These are phyloP conservation scores for Drosophila parthenogenetica DNA, from an alignment of 2,888 invertebrate genomes.

Conservation along the genomic window DNA sequence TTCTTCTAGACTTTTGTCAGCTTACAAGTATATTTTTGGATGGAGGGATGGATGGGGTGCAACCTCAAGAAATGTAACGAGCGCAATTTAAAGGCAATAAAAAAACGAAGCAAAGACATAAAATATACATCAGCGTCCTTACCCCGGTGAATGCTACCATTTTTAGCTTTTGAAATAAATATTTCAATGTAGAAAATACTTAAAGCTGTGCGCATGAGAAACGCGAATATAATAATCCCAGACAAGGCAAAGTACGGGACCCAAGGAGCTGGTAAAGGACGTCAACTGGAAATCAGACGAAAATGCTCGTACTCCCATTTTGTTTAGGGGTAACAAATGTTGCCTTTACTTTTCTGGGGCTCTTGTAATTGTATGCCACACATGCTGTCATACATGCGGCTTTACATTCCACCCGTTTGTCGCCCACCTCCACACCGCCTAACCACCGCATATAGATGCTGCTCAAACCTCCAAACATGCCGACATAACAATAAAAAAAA, in stretches of 20 bases:
- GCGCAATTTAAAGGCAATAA: slow-evolving; percentile 76
- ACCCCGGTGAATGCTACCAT: slow-evolving; percentile 22
- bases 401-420: slow-evolving; percentile 28
- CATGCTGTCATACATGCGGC: slow-evolving; percentile 69
- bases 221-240: slow-evolving; percentile 77
- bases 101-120: slow-evolving; percentile 63
- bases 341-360: slow-evolving; percentile 43
- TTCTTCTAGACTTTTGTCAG: slow-evolving; percentile 34
- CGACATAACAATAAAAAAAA: slow-evolving; percentile 72
- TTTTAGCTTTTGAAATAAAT: slow-evolving; percentile 56
- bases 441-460: slow-evolving; percentile 18
- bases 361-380: slow-evolving; percentile 73
- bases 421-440: neutral
- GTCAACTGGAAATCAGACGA: slow-evolving; percentile 64
- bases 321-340: slow-evolving; percentile 71
- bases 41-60: neutral
- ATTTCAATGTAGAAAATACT: slow-evolving; percentile 58
- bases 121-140: slow-evolving; percentile 72
- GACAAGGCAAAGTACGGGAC: slow-evolving; percentile 31
- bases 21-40: slow-evolving; percentile 21
- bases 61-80: slow-evolving; percentile 57
- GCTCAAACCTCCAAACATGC: slow-evolving; percentile 51
- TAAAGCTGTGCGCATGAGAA: slow-evolving; percentile 65
- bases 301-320: slow-evolving; percentile 71
- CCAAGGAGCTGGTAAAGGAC: slow-evolving; percentile 33